phyloP scores from a whole-genome alignment of 2,113 vertebrate genomes.

The Bagarius yarrelli region DNA sequence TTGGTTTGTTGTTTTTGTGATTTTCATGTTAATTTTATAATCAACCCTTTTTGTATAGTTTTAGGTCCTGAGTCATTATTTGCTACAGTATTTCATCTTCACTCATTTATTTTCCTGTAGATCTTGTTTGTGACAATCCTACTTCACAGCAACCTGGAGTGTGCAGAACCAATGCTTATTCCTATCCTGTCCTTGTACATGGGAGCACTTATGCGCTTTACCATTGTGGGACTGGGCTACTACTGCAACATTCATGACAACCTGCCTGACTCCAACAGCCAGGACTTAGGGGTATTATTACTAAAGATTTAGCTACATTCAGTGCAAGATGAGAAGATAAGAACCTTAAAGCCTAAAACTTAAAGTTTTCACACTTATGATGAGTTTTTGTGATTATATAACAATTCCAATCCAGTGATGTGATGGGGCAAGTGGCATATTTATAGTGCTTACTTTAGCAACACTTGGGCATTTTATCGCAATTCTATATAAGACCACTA shows the following conservation, averaged over 20 bases:
- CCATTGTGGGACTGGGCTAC: conserved; percentile 83
- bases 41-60: background rate
- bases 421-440: background rate
- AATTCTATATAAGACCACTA: too few species aligned
- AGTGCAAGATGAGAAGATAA: background rate
- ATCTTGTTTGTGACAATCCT: conserved; percentile 86
- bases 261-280: conserved; percentile 82
- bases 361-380: background rate
- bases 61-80: background rate
- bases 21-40: background rate
- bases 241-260: conserved; percentile 83
- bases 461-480: too few species aligned
- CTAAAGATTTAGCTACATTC: background rate
- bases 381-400: background rate
- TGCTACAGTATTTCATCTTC: background rate
- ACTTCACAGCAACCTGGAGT: conserved; percentile 86
- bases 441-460: background rate
- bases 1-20: background rate
- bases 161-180: conserved; percentile 83
- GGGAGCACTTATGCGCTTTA: conserved; percentile 85
- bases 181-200: conserved; percentile 86
- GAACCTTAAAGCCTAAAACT: too few species aligned
- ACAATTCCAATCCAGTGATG: background rate
- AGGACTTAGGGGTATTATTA: conserved; percentile 78
- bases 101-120: conserved; percentile 59